Percentiles rank a stretch among this genome's conserved stretches.
Conservation (phyloP, 2,888 invertebrate species). For the Dolichopus griseipennis region DNA sequence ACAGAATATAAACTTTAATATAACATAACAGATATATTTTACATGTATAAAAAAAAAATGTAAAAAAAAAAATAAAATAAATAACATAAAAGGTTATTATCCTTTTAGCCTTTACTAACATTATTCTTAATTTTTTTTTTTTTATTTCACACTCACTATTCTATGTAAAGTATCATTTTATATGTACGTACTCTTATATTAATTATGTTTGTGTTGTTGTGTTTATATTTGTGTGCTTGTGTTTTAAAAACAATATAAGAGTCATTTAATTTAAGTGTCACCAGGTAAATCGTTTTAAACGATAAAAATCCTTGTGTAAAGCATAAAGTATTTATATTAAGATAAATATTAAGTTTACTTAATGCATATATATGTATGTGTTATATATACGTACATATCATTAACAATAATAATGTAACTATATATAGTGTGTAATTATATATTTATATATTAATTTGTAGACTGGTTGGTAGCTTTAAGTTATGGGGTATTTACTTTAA, state of each 20-base stretch:
- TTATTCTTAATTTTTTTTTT: not conserved
- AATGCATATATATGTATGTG: no score
- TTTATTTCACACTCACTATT: slow-evolving; percentile 1
- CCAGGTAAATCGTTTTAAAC: slow-evolving; percentile 2
- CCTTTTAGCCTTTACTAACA: not conserved
- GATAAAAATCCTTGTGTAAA: not conserved
- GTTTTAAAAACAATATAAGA: not conserved
- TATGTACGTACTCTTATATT: no score
- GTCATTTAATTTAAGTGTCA: not conserved
- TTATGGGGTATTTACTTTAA: not conserved
- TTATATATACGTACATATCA: no score
- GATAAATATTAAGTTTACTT: no score
- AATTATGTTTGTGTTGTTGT: no score
- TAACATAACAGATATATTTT: not conserved
- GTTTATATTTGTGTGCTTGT: no score
- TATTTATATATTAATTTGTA: no score
- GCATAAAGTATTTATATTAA: no score
- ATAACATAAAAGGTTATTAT: not conserved
- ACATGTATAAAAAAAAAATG: not conserved
- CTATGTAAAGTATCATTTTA: not conserved
- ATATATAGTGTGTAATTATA: no score
- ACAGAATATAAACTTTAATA: not conserved
- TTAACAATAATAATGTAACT: no score
- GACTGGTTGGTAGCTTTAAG: no score
- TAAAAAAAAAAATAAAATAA: no score